Percentiles rank a stretch among this genome's conserved stretches.
phyloP scores from a whole-genome alignment of 2,888 invertebrate species.

The Cosmia pyralina region DNA sequence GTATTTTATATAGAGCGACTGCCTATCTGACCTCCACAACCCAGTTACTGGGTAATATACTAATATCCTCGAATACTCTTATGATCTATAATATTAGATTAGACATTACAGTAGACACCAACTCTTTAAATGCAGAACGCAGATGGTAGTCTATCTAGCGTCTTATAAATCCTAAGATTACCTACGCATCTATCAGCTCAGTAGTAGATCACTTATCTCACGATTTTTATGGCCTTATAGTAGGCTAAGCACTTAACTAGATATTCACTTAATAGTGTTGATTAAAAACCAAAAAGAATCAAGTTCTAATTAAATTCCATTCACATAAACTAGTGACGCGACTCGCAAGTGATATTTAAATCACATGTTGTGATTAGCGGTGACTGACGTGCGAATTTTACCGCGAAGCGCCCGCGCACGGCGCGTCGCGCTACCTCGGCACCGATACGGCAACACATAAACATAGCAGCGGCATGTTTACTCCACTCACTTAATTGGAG shows the following conservation, averaged over 20 bases:
- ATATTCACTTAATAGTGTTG: conserved; percentile 48
- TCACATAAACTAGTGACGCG: conserved; percentile 52
- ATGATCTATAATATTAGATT: not conserved
- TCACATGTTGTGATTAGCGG: conserved; percentile 74
- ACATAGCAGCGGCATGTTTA: conserved; percentile 83
- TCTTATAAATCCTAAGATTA: conserved; percentile 41
- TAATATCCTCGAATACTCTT: not conserved
- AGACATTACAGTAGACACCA: too few species aligned
- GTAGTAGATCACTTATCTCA: conserved; percentile 43
- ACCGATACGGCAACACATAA: conserved; percentile 75
- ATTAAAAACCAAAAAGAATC: conserved; percentile 46
- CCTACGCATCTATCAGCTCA: conserved; percentile 18
- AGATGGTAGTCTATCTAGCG: not conserved
- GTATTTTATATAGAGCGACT: too few species aligned
- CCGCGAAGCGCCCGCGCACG: conserved; percentile 64
- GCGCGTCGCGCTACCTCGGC: conserved; percentile 56
- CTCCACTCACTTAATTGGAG: conserved; percentile 86
- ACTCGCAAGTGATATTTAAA: conserved; percentile 70
- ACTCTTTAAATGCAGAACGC: not conserved
- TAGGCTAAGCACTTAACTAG: conserved; percentile 33
- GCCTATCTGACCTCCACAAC: too few species aligned
- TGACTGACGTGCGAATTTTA: conserved; percentile 76
- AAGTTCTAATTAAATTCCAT: conserved; percentile 54
- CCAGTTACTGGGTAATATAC: too few species aligned
- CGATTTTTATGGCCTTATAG: conserved; percentile 31